Evolutionary conservation across 2,113 vertebrate species (phyloP).

Genomic region (Notiomystis cincta): DNA sequence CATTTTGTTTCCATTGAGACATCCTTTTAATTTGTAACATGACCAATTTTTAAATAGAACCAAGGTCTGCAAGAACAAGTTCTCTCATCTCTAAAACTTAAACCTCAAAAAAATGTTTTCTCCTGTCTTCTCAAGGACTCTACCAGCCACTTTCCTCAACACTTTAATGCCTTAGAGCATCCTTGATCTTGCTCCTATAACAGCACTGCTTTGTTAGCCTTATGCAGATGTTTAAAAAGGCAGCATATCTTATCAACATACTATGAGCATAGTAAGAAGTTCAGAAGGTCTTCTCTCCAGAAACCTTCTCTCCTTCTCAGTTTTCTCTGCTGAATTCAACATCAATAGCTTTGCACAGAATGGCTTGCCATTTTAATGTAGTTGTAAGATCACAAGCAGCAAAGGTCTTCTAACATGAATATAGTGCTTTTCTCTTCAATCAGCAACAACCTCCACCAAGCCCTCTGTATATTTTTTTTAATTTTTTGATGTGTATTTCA

Average conservation of each 20-base stretch:
- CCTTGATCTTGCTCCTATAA: background rate
- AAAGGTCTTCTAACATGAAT: background rate
- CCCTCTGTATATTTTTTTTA: background rate
- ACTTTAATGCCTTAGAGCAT: background rate
- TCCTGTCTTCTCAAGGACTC: background rate
- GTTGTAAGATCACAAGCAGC: background rate
- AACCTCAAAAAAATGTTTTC: background rate
- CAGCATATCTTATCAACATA: background rate
- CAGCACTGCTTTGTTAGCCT: background rate
- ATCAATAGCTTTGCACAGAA: background rate
- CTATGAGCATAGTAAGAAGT: fast-evolving
- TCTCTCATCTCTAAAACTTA: background rate
- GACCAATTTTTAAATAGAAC: background rate
- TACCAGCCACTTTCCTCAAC: background rate
- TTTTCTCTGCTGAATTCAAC: background rate
- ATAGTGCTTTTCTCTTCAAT: background rate
- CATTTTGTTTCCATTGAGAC: background rate
- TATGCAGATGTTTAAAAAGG: background rate
- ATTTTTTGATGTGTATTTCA: background rate
- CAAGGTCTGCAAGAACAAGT: background rate
- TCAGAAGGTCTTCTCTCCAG: background rate
- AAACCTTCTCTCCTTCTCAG: background rate
- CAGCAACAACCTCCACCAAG: background rate
- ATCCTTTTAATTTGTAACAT: background rate
- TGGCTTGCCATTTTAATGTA: background rate